phyloP scores from a whole-genome alignment of 2,888 invertebrate genomes.

The Geotrupes spiniger region DNA sequence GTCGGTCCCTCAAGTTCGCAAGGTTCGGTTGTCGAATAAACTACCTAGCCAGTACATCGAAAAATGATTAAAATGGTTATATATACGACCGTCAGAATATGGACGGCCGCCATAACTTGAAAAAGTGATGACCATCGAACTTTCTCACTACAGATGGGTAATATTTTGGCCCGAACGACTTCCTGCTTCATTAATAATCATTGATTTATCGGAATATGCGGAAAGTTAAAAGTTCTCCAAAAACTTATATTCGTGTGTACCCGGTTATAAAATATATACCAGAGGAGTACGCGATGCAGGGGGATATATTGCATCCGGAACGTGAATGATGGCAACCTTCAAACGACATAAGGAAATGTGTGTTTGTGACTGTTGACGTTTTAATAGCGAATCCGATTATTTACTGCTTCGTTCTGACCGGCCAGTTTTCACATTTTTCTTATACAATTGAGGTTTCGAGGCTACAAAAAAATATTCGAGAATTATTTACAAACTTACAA shows the following conservation, averaged over 20 bases:
- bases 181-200: constrained; percentile 43
- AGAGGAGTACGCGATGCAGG: neutral
- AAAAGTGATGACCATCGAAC: constrained; percentile 41
- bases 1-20: no score
- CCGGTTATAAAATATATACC: constrained; percentile 26
- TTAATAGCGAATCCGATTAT: no score
- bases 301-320: constrained; percentile 5
- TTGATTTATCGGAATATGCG: constrained; percentile 40
- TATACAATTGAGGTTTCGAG: no score
- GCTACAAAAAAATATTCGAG: no score
- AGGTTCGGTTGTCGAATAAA: no score
- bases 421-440: no score
- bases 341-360: no score
- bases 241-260: constrained; percentile 31
- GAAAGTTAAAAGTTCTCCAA: constrained; percentile 32
- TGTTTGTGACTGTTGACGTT: no score
- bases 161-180: constrained; percentile 35
- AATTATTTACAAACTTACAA: no score
- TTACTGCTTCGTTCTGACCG: no score
- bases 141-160: constrained; percentile 35
- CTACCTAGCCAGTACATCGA: no score
- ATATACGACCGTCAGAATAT: neutral
- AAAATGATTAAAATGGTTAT: no score
- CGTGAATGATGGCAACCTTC: neutral
- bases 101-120: constrained; percentile 28